These are phyloP conservation scores for Dascillus cervinus DNA, from an alignment of 2,888 invertebrate species.

Conservation along the genomic window DNA sequence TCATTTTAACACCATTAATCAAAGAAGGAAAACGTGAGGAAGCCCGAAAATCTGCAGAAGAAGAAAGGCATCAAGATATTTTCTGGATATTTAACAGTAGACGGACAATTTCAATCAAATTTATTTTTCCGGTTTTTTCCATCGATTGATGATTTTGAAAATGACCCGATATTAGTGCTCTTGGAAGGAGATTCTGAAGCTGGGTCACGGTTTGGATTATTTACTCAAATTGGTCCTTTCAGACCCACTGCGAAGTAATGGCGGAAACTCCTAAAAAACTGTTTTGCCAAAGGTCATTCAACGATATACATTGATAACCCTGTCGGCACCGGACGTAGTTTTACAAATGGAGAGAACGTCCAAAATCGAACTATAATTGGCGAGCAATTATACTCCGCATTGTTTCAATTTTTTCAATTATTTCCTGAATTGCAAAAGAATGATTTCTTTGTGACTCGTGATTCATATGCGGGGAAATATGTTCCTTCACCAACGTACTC, in stretches of 20 bases:
- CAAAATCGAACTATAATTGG: conserved; percentile 74
- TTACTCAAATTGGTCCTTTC: conserved; percentile 79
- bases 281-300: conserved; percentile 74
- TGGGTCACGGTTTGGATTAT: conserved; percentile 70
- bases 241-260: conserved; percentile 42
- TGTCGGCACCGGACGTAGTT: conserved; percentile 88
- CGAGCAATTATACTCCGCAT: conserved; percentile 64
- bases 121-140: conserved; percentile 92
- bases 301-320: conserved; percentile 90
- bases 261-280: conserved; percentile 55
- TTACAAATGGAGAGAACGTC: conserved; percentile 75
- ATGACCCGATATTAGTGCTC: conserved; percentile 73
- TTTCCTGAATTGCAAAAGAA: conserved; percentile 68
- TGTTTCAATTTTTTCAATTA: conserved; percentile 75
- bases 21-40: conserved; percentile 60
- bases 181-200: conserved; percentile 82
- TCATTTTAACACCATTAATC: no score
- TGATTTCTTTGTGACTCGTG: conserved; percentile 82
- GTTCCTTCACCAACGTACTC: conserved; percentile 70
- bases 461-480: conserved; percentile 81
- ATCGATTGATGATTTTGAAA: conserved; percentile 45
- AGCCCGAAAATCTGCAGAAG: conserved; percentile 47
- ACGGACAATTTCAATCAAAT: conserved; percentile 68
- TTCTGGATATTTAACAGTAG: conserved; percentile 77
- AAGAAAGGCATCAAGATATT: conserved; percentile 59